phyloP scores from a whole-genome alignment of 2,797 vertebrate genomes.

The Champsocephalus gunnari region DNA sequence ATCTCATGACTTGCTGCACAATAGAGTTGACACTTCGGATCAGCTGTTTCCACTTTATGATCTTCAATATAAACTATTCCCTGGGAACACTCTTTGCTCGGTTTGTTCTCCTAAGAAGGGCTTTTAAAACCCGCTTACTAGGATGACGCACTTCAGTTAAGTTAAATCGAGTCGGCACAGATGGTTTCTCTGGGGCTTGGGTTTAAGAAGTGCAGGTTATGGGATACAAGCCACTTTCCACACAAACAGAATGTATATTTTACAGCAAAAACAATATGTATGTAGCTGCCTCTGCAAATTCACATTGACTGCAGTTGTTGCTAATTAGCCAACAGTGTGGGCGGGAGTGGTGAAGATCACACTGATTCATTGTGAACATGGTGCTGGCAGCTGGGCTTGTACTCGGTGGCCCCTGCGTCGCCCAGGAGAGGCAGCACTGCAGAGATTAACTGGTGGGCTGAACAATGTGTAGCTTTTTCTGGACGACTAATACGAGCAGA shows the following conservation, averaged over 20 bases:
- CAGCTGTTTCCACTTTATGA: conserved; percentile 1
- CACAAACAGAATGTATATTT: background rate
- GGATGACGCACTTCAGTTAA: background rate
- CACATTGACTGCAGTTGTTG: conserved; percentile 27
- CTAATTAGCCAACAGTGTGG: conserved; percentile 54
- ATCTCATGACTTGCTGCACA: background rate
- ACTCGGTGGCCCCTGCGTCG: conserved; percentile 23
- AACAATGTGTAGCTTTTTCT: conserved; percentile 57
- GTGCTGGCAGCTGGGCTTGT: conserved; percentile 31
- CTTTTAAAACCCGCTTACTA: background rate
- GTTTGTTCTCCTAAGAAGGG: background rate
- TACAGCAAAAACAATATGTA: background rate
- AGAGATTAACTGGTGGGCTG: conserved; percentile 37
- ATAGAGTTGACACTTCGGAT: background rate
- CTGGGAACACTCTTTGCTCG: background rate
- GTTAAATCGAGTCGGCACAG: background rate
- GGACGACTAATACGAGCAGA: conserved; percentile 62
- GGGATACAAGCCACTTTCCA: conserved; percentile 2
- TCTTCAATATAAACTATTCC: background rate
- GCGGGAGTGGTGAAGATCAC: conserved; percentile 21
- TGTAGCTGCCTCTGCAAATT: conserved; percentile 18
- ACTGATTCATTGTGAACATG: conserved; percentile 31
- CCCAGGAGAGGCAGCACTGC: conserved; percentile 20
- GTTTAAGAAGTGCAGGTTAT: background rate
- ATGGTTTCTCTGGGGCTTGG: background rate